These are phyloP conservation scores for Rostratula benghalensis DNA, from an alignment of 2,113 vertebrate genomes.

Conservation along the genomic window DNA sequence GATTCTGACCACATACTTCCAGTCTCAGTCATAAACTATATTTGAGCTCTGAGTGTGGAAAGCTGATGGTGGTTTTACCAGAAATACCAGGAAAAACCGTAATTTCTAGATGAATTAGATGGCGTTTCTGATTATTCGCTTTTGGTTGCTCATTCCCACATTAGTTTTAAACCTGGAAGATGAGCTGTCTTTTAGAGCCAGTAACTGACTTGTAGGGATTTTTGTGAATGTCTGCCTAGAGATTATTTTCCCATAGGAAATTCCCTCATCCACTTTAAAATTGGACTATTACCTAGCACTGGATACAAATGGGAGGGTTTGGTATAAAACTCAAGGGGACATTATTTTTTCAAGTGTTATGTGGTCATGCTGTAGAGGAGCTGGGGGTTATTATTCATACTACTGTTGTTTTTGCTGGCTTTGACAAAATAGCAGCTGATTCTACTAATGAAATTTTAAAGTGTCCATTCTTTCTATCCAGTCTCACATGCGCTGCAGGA, in stretches of 20 bases:
- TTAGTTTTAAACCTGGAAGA: neutral
- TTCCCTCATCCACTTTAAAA: neutral
- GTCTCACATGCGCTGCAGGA: neutral
- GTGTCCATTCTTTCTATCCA: neutral
- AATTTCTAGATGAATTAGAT: neutral
- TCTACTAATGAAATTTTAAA: conserved; percentile 8
- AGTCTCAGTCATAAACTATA: neutral
- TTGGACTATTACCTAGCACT: neutral
- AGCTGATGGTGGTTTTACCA: neutral
- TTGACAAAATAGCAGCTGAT: neutral
- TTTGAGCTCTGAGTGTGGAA: neutral
- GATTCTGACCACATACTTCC: neutral
- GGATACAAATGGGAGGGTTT: neutral
- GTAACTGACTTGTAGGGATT: neutral
- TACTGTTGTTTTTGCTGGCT: neutral
- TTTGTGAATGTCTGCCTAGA: neutral
- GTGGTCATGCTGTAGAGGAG: neutral
- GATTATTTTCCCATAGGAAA: neutral
- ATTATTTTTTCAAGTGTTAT: neutral
- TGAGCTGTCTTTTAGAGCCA: neutral
- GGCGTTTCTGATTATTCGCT: neutral
- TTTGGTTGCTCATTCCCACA: neutral
- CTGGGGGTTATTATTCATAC: neutral
- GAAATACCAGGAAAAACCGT: neutral
- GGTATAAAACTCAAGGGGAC: neutral